Conservation (phyloP, 2,113 vertebrate genomes). For the Peromyscus californicus region DNA sequence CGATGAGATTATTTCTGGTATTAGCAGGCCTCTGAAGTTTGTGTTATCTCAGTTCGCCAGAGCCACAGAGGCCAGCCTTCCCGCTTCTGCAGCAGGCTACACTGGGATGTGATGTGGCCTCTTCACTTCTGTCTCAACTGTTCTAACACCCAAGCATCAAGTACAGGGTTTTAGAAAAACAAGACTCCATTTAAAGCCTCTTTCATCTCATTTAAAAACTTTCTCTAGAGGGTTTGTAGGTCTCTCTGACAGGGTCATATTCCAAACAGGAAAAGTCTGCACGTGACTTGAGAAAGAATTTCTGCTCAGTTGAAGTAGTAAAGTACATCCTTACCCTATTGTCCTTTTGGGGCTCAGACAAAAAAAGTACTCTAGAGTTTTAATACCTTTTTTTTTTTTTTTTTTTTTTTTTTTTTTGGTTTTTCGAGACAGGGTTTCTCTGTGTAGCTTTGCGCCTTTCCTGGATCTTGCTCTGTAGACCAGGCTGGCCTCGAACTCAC, state of each 20-base stretch:
- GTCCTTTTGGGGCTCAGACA: background rate
- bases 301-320: background rate
- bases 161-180: background rate
- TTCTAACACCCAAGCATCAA: background rate
- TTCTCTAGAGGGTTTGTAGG: background rate
- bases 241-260: background rate
- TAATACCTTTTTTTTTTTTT: background rate
- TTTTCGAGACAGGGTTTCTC: too few species aligned
- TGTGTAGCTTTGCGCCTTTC: too few species aligned
- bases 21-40: background rate
- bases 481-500: too few species aligned
- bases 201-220: background rate
- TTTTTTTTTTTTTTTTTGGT: too few species aligned
- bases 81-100: too few species aligned
- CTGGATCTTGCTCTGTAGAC: too few species aligned
- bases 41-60: background rate
- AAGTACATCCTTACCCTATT: rapidly evolving
- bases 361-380: background rate
- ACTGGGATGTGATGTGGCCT: rapidly evolving
- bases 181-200: background rate
- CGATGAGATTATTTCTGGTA: background rate
- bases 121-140: background rate
- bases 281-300: background rate
- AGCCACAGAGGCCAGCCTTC: rapidly evolving
- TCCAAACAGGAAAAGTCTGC: background rate